Evolutionary conservation across 2,113 vertebrate species (phyloP).

Genomic region (Sitta europaea): DNA sequence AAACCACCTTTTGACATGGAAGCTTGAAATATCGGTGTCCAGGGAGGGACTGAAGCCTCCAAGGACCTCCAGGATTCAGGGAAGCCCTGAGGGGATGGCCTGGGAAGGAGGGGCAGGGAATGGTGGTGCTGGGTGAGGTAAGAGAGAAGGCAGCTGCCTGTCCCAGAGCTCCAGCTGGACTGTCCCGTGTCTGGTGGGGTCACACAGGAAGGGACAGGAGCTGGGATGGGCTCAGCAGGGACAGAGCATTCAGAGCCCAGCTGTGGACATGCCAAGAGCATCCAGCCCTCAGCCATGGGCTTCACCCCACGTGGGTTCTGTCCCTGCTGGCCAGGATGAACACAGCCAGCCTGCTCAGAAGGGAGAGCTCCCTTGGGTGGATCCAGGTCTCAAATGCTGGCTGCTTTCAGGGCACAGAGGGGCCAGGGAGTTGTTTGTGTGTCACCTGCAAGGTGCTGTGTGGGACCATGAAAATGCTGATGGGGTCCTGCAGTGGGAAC

Average conservation of each 20-base stretch:
- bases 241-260: background rate
- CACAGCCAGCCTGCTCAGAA: fast-evolving
- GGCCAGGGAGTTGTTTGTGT: background rate
- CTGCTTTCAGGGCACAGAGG: background rate
- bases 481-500: fast-evolving
- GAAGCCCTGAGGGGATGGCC: fast-evolving
- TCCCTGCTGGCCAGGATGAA: background rate
- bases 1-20: fast-evolving
- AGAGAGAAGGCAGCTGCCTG: background rate
- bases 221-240: background rate
- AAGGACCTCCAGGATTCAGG: background rate
- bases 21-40: background rate
- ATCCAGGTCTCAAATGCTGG: fast-evolving
- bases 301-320: fast-evolving
- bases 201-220: background rate
- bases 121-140: background rate
- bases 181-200: background rate
- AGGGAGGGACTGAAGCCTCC: fast-evolving
- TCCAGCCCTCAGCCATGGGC: fast-evolving
- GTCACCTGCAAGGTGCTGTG: fast-evolving
- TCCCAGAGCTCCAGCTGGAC: fast-evolving
- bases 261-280: fast-evolving
- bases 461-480: background rate
- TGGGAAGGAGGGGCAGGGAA: background rate
- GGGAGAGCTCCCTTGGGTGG: background rate